phyloP scores from a whole-genome alignment of 2,888 invertebrate genomes.

The Exephanes ischioxanthus region DNA sequence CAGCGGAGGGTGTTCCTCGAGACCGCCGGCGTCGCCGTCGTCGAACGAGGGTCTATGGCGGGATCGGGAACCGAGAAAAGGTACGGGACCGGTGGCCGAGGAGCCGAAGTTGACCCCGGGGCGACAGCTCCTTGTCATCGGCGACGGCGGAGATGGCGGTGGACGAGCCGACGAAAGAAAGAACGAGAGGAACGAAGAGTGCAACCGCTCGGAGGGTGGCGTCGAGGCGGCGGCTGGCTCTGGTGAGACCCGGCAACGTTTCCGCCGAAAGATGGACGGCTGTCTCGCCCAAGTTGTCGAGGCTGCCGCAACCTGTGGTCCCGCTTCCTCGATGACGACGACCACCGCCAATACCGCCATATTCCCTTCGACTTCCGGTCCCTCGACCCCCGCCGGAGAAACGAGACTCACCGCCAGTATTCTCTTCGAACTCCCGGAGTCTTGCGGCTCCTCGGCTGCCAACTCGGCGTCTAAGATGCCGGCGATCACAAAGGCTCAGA shows the following conservation, averaged over 20 bases:
- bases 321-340: conserved; percentile 66
- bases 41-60: conserved; percentile 64
- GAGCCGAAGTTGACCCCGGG: conserved; percentile 61
- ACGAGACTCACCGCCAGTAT: conserved; percentile 73
- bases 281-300: conserved; percentile 65
- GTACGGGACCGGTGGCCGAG: conserved; percentile 47
- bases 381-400: conserved; percentile 63
- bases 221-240: conserved; percentile 32
- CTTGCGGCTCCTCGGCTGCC: conserved; percentile 75
- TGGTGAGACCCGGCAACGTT: conserved; percentile 46
- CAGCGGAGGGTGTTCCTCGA: conserved; percentile 75
- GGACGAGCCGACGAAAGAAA: conserved; percentile 39
- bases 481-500: conserved; percentile 89
- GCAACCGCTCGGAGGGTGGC: conserved; percentile 13
- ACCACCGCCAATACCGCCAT: conserved; percentile 44
- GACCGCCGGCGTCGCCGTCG: conserved; percentile 70
- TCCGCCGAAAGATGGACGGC: conserved; percentile 63
- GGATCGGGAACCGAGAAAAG: conserved; percentile 57
- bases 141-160: conserved; percentile 12
- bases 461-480: conserved; percentile 81
- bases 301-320: conserved; percentile 64
- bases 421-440: conserved; percentile 77
- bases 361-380: conserved; percentile 68
- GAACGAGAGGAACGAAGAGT: conserved; percentile 22
- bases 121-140: conserved; percentile 61